Evolutionary conservation across 2,113 vertebrate species (phyloP), one percentile per base, ranked within the genome.

Genomic region (Lates calcarifer): DNA sequence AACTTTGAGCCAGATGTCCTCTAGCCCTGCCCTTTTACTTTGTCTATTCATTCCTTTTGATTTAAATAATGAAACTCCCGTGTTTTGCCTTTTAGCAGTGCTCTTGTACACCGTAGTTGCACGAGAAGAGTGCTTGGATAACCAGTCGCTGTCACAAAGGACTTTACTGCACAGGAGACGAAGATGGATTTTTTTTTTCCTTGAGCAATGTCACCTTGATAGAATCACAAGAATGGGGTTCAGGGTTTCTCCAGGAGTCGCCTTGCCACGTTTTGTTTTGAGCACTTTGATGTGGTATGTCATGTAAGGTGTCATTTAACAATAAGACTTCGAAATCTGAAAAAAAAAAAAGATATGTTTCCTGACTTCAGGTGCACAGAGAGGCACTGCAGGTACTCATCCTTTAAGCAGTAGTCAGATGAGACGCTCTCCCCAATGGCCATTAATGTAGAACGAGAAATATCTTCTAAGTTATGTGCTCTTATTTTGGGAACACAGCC

Each of bases 41-140:
- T 61, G 35, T 79, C 61, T 88, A 13, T 76, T 81, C 80, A 57
- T 71, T 74, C 56, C 79, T 79, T 79, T 4, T 69, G 87, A 90
- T 91, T 87, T 94, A 78, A 91, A 91, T 92, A 88, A 93, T 93
- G 82, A 86, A 93, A 82, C 56, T 66, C 24, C 29, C 6, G 10
- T 82, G 83, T 91, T 91, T 85, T 89, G 85, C 89, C 90, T 91
- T 56, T 86, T 56, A 84, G 88, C 85, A 0, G 35, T 65, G 63
- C 67, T 78, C 81, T 63, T 69, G 74, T 80, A 78, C 77, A 78
- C 84, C 73, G 55, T 7, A 82, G 84, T 58, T 37, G 62, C 82
- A 84, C 63, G 65, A 60, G 79, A 56, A 62, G 79, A 87, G 82
- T 79, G 83, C 84, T 72, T 80, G 78, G 84, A 84, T 90, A 77